Conservation (phyloP, 2,888 invertebrate genomes). For the Isoperla grammatica region DNA sequence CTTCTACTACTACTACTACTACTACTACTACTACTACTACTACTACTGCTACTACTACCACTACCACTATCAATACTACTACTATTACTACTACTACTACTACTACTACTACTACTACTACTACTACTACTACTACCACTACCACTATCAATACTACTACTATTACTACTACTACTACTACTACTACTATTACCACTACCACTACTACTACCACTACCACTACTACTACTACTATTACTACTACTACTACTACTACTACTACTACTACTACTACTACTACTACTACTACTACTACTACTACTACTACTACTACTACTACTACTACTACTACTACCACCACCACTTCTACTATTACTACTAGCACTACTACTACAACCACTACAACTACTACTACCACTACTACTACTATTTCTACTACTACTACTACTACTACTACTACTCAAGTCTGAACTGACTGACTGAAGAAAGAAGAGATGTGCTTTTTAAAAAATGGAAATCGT, state of each 20-base stretch:
- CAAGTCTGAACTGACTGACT: no score
- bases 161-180: not conserved
- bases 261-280: slow-evolving; percentile 3
- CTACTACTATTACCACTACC: slow-evolving; percentile 11
- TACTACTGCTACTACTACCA: slow-evolving; percentile 13
- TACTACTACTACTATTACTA: not conserved
- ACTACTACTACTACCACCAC: slow-evolving; percentile 6
- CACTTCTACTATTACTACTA: slow-evolving; percentile 9
- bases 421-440: not conserved
- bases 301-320: slow-evolving; percentile 5
- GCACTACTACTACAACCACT: slow-evolving; percentile 8
- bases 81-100: not conserved
- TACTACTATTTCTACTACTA: slow-evolving; percentile 9
- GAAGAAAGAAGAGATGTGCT: no score
- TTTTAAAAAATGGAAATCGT: no score
- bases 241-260: slow-evolving; percentile 11
- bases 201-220: slow-evolving; percentile 16
- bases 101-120: slow-evolving; percentile 12
- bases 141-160: slow-evolving; percentile 3
- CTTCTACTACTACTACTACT: slow-evolving; percentile 2
- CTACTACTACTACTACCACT: slow-evolving; percentile 3
- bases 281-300: slow-evolving; percentile 9
- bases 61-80: slow-evolving; percentile 1
- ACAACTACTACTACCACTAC: slow-evolving; percentile 11
- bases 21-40: slow-evolving; percentile 9